Conservation (phyloP, 2,888 invertebrate species). For the Automeris io region DNA sequence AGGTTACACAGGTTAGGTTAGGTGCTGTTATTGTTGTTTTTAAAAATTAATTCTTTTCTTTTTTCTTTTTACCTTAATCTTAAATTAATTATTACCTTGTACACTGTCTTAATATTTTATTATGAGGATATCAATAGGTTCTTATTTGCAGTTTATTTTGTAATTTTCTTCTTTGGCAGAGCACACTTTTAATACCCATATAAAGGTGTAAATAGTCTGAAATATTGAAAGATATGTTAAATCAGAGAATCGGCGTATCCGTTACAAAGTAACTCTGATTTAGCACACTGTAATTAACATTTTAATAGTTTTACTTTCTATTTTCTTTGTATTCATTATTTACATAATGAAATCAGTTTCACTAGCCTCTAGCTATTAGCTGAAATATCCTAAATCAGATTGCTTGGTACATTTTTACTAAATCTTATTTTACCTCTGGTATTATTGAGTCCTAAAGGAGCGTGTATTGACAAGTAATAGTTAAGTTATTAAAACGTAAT, state of each 20-base stretch:
- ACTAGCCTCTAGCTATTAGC: background rate
- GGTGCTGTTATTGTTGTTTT: too few relatives aligned
- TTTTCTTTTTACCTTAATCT: too few relatives aligned
- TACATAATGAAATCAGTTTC: conserved; percentile 2
- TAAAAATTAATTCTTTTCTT: too few relatives aligned
- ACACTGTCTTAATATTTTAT: too few relatives aligned
- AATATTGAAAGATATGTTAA: too few relatives aligned
- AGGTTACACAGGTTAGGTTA: too few relatives aligned
- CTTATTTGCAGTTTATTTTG: too few relatives aligned
- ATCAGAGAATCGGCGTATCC: background rate
- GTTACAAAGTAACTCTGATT: background rate
- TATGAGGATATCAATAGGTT: too few relatives aligned
- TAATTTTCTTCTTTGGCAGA: too few relatives aligned
- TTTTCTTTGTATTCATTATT: conserved; percentile 1
- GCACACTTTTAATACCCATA: too few relatives aligned
- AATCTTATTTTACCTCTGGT: background rate
- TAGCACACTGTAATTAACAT: conserved; percentile 1
- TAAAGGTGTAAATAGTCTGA: too few relatives aligned
- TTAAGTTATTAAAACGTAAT: conserved; percentile 2
- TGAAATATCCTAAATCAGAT: background rate
- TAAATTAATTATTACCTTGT: too few relatives aligned
- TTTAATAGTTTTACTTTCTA: background rate
- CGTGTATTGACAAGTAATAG: background rate
- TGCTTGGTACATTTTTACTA: background rate
- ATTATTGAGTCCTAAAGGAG: background rate